Conservation (phyloP, 37 sponge, comb jelly and placozoan genomes). For the Ephydatia muelleri region DNA sequence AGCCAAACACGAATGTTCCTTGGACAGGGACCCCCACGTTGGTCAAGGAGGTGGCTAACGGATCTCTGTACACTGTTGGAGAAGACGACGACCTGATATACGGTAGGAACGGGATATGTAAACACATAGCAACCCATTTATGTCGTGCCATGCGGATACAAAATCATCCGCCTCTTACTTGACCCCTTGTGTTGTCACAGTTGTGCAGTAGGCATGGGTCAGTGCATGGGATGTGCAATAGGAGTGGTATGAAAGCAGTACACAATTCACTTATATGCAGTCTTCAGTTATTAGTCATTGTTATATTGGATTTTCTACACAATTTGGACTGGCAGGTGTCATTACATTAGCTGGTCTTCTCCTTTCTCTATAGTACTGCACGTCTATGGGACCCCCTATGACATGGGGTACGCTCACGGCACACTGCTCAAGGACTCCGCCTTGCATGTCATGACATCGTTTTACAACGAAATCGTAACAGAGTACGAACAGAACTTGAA, state of each 20-base stretch:
- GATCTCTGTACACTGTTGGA: constrained; percentile 58
- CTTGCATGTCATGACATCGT: constrained; percentile 18
- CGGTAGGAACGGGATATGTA: constrained; percentile 13
- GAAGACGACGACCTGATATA: constrained; percentile 49
- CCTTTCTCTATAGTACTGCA: constrained; percentile 35
- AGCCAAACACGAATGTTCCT: constrained; percentile 36
- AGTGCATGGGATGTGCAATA: too few relatives aligned
- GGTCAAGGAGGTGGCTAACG: constrained; percentile 42
- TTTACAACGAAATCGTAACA: constrained; percentile 35
- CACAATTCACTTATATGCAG: too few relatives aligned
- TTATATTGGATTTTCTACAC: neutral
- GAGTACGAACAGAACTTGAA: constrained; percentile 36
- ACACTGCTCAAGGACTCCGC: constrained; percentile 36
- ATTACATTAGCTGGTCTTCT: neutral
- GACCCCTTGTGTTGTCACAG: too few relatives aligned
- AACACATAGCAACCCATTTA: neutral
- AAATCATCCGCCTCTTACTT: too few relatives aligned
- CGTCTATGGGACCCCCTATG: constrained; percentile 63
- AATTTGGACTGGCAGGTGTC: neutral
- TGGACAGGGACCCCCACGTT: constrained; percentile 50
- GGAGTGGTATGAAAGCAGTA: too few relatives aligned
- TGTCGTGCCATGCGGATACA: neutral
- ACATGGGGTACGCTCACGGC: constrained; percentile 74
- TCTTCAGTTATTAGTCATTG: too few relatives aligned
- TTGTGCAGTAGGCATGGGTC: too few relatives aligned